Base-by-base conservation (phyloP, 2,888 invertebrate species). In the Neria commutata region DNA sequence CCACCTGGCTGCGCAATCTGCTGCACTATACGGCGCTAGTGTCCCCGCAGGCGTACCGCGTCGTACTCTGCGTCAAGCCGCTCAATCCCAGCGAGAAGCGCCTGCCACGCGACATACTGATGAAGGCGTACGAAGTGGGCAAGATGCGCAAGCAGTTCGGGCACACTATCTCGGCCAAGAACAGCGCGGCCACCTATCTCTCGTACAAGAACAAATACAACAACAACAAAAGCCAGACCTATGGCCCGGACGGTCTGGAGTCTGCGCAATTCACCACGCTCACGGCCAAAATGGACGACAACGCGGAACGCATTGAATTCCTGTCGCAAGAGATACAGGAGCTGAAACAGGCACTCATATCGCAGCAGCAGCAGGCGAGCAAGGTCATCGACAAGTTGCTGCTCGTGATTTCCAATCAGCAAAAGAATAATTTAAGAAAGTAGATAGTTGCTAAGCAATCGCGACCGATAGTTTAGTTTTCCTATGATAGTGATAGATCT, bases 71-170 rank as follows among this genome's bases (percentile, higher is more conserved):
- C 67, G 92, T 93, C 0, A 91, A 92, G 76, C 93, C 92, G 0
- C 81, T 92, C 54, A 92, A 92, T 82, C 92, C 92, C 0, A 87
- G 91, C 64, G 92, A 93, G 74, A 91, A 90, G 73, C 85, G 92
- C 46, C 81, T 93, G 45, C 93, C 92, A 0, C 85, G 88, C 56
- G 91, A 92, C 65, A 90, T 93, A 67, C 85, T 93, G 76, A 88
- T 89, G 83, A 87, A 90, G 1, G 92, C 92, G 10, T 90, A 92
- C 73, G 91, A 92, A 69, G 89, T 92, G 47, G 92, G 91, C 0
- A 91, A 90, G 74, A 87, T 88, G 81, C 84, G 90, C 45, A 91
- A 90, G 74, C 85, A 88, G 72, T 87, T 88, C 70, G 86, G 88
- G 2, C 87, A 88, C 69, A 89, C 89, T 1, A 86, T 89, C 65